Evolutionary conservation across 2,797 vertebrate genomes (phyloP).

Genomic region (Crenuchus spilurus): DNA sequence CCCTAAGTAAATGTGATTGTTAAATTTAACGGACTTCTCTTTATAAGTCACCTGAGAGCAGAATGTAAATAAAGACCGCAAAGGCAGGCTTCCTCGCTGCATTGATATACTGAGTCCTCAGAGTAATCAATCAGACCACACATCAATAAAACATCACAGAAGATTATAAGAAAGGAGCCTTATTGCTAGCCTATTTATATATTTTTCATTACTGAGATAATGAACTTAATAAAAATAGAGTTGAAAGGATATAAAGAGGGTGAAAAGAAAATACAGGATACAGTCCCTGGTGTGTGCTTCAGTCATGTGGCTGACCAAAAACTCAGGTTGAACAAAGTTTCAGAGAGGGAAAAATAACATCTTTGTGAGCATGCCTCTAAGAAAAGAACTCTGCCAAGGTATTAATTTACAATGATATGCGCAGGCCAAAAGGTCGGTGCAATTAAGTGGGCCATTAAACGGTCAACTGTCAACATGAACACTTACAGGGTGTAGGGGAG

Average conservation of each 20-base stretch:
- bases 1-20: slow-evolving; percentile 71
- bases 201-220: slow-evolving; percentile 10
- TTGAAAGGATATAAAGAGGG: background rate
- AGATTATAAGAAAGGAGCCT: background rate
- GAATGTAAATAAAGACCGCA: slow-evolving; percentile 63
- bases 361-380: slow-evolving; percentile 39
- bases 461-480: slow-evolving; percentile 82
- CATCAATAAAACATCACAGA: slow-evolving; percentile 9
- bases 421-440: slow-evolving; percentile 68
- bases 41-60: slow-evolving; percentile 65
- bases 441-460: slow-evolving; percentile 80
- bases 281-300: background rate
- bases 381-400: slow-evolving; percentile 59
- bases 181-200: slow-evolving; percentile 2
- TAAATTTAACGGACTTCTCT: slow-evolving; percentile 69
- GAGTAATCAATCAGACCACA: slow-evolving; percentile 61
- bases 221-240: slow-evolving; percentile 15
- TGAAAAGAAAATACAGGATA: slow-evolving; percentile 6
- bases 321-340: slow-evolving; percentile 20
- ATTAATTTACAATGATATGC: slow-evolving; percentile 74
- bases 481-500: slow-evolving; percentile 60
- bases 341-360: slow-evolving; percentile 5
- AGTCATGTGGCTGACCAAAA: slow-evolving; percentile 13
- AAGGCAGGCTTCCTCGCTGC: slow-evolving; percentile 54
- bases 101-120: slow-evolving; percentile 62